phyloP scores from a whole-genome alignment of 2,888 invertebrate genomes.

The Ichneumon xanthorius region DNA sequence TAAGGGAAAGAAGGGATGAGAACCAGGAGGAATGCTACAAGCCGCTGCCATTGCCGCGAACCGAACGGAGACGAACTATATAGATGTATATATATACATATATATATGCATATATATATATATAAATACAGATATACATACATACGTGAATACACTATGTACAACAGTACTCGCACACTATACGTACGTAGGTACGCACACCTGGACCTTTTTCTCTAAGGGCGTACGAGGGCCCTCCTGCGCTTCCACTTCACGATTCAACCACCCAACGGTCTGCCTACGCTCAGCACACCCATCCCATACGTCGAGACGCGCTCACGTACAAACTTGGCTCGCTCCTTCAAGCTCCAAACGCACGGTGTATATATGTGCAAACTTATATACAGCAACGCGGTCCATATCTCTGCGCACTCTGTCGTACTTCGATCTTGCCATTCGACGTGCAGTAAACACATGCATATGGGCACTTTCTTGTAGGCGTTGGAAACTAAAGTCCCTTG shows the following conservation, averaged over 20 bases:
- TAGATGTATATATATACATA: constrained; percentile 20
- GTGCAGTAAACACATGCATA: constrained; percentile 7
- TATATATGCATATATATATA: constrained; percentile 15
- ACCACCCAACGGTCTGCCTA: constrained; percentile 79
- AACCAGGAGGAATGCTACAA: constrained; percentile 64
- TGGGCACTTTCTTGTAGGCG: neutral
- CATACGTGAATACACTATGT: constrained; percentile 25
- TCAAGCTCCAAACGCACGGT: constrained; percentile 49
- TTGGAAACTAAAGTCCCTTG: neutral
- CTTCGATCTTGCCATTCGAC: constrained; percentile 6
- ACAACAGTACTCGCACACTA: constrained; percentile 29
- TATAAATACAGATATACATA: constrained; percentile 30
- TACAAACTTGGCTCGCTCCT: constrained; percentile 52
- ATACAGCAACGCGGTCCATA: constrained; percentile 29
- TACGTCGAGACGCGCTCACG: constrained; percentile 24
- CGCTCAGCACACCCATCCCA: constrained; percentile 71
- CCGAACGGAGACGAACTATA: constrained; percentile 54
- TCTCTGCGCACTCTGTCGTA: constrained; percentile 22
- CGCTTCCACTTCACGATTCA: constrained; percentile 80
- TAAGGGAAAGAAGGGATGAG: constrained; percentile 61
- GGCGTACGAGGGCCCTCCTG: constrained; percentile 79
- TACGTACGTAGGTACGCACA: constrained; percentile 71
- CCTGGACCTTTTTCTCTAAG: constrained; percentile 82
- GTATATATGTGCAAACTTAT: constrained; percentile 18
- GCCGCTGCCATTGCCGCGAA: constrained; percentile 37